These are phyloP conservation scores for Spodoptera littoralis DNA, from an alignment of 2,888 invertebrate species.

Conservation along the genomic window DNA sequence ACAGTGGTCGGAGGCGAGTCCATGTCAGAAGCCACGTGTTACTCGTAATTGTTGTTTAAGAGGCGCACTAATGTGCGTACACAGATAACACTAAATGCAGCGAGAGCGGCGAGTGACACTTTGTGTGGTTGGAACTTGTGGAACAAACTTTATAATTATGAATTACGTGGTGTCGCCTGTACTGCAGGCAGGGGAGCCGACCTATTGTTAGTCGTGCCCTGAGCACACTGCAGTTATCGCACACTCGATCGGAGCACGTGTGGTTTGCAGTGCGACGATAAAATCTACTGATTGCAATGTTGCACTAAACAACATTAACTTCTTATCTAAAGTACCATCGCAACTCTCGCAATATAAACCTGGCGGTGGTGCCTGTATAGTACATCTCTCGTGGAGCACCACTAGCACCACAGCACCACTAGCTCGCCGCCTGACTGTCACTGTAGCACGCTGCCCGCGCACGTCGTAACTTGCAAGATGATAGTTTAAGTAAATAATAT, in stretches of 20 bases:
- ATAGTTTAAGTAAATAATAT: too few species aligned
- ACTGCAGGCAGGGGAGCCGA: too few species aligned
- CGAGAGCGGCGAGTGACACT: too few species aligned
- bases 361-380: too few species aligned
- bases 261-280: constrained; percentile 2
- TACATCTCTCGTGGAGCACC: too few species aligned
- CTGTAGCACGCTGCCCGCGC: too few species aligned
- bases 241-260: constrained; percentile 50
- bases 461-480: too few species aligned
- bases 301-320: constrained; percentile 22
- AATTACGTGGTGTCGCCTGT: too few species aligned
- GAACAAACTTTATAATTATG: too few species aligned
- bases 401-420: too few species aligned
- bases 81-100: constrained; percentile 55
- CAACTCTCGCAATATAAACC: background rate
- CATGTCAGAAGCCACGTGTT: constrained; percentile 9
- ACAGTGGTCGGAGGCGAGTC: background rate
- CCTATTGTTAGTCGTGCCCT: background rate
- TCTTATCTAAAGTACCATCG: constrained; percentile 41
- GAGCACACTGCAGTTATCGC: constrained; percentile 33
- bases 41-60: constrained; percentile 41
- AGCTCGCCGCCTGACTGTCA: too few species aligned
- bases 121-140: constrained; percentile 10
- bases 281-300: constrained; percentile 8
- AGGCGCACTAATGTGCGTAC: constrained; percentile 28